Conservation (phyloP, 1,140 invertebrate species). For the Trichomalopsis sarcophagae region DNA sequence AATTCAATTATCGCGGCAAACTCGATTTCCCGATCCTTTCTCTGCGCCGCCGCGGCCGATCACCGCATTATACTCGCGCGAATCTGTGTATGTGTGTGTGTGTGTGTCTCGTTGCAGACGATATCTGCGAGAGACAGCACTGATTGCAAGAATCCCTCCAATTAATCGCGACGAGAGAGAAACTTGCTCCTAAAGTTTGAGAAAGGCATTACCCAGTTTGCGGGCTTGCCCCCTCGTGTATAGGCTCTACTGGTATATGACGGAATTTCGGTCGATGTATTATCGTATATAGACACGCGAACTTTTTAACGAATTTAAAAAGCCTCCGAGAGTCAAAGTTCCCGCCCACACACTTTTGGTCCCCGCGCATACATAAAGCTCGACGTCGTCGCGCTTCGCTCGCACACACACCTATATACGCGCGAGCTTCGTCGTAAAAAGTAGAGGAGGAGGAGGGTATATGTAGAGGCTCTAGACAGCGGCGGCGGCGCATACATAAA, state of each 20-base stretch:
- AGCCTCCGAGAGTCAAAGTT: constrained; percentile 26
- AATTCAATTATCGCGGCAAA: constrained; percentile 46
- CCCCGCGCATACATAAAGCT: constrained; percentile 28
- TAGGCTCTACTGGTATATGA: not conserved
- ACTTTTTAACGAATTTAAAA: constrained; percentile 43
- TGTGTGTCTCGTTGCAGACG: not conserved
- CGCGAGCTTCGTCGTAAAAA: not conserved
- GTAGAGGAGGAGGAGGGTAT: not conserved
- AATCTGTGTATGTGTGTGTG: not conserved
- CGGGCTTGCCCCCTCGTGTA: not conserved
- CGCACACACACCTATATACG: not conserved
- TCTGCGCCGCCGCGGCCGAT: not conserved
- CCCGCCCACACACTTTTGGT: not conserved
- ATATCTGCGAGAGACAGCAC: constrained; percentile 17
- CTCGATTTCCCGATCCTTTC: constrained; percentile 20
- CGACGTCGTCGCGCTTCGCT: not conserved
- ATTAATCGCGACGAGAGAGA: constrained; percentile 37
- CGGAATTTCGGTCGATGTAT: not conserved
- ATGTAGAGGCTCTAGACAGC: not conserved
- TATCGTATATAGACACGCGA: not conserved
- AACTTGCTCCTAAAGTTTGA: constrained; percentile 31
- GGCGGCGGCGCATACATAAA: constrained; percentile 50
- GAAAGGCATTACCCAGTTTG: constrained; percentile 42
- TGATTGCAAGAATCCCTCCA: constrained; percentile 46
- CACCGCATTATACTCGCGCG: not conserved